Conservation (phyloP, 2,113 vertebrate species). For the Syngnathus scovelli region DNA sequence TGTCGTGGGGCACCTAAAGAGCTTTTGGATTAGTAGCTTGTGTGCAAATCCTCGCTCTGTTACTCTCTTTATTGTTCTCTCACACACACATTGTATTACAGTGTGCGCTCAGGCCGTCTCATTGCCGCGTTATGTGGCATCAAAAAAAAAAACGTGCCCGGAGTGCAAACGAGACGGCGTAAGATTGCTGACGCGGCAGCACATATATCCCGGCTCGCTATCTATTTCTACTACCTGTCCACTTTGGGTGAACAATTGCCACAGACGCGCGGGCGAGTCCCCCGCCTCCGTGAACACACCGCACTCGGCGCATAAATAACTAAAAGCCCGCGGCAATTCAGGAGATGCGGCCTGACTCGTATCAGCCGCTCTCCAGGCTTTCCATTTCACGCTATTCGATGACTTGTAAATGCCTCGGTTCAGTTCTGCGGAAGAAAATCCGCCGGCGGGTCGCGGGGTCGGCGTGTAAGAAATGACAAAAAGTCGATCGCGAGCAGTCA, state of each 20-base stretch:
- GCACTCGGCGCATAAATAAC: background rate
- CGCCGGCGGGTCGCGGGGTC: no score
- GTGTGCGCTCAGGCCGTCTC: constrained; percentile 11
- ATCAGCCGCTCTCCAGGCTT: no score
- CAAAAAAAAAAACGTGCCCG: constrained; percentile 19
- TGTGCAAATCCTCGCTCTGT: constrained; percentile 38
- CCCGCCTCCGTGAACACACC: background rate
- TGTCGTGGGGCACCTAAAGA: constrained; percentile 32
- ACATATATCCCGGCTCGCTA: background rate
- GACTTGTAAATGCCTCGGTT: no score
- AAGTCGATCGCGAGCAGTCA: no score
- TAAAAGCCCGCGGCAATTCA: no score
- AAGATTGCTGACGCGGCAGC: constrained; percentile 34
- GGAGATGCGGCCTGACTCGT: no score
- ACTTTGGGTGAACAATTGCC: background rate
- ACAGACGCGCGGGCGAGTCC: background rate
- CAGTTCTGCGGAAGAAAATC: no score
- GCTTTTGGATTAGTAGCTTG: constrained; percentile 54
- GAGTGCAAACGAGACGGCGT: constrained; percentile 15
- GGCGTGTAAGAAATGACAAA: no score
- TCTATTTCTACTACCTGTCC: background rate
- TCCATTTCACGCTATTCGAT: no score
- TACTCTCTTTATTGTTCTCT: constrained; percentile 1
- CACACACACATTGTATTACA: constrained; percentile 1
- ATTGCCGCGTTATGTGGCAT: constrained; percentile 22